A percentile compares a stretch with the other conserved stretches of the same genome.
These are phyloP conservation scores for Dilophus febrilis DNA, from an alignment of 2,888 invertebrate species.

Conservation along the genomic window DNA sequence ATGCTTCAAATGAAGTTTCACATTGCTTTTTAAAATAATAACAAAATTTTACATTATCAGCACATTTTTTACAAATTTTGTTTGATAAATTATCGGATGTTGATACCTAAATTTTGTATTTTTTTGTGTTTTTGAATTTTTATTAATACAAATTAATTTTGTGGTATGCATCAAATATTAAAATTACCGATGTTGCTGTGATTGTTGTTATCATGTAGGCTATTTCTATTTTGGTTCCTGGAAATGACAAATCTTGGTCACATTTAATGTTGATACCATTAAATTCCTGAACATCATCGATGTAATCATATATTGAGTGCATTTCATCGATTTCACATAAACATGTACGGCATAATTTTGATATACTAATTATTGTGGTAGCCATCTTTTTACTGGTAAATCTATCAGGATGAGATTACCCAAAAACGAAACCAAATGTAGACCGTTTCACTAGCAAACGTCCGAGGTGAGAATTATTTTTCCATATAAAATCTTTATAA, in stretches of 20 bases:
- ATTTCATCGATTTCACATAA: constrained; percentile 12
- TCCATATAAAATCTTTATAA: no score
- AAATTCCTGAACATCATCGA: constrained; percentile 12
- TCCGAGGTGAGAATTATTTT: no score
- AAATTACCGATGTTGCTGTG: constrained; percentile 17
- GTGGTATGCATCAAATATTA: background rate
- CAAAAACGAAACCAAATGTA: no score
- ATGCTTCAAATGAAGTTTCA: constrained; percentile 21
- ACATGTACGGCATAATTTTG: constrained; percentile 25
- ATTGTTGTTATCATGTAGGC: constrained; percentile 22
- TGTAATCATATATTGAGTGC: background rate
- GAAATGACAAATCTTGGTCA: no score
- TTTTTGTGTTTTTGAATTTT: background rate
- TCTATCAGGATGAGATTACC: no score
- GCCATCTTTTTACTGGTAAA: no score
- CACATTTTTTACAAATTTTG: constrained; percentile 24
- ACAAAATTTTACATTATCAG: constrained; percentile 20
- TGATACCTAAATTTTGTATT: constrained; percentile 19
- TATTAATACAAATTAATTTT: background rate
- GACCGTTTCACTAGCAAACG: no score
- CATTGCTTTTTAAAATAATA: constrained; percentile 25
- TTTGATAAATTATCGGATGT: constrained; percentile 27
- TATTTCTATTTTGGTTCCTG: constrained; percentile 9
- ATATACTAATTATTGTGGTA: no score
- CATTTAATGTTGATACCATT: background rate